Evolutionary conservation across 2,797 vertebrate species (phyloP).

Genomic region (Acanthiza pusilla): DNA sequence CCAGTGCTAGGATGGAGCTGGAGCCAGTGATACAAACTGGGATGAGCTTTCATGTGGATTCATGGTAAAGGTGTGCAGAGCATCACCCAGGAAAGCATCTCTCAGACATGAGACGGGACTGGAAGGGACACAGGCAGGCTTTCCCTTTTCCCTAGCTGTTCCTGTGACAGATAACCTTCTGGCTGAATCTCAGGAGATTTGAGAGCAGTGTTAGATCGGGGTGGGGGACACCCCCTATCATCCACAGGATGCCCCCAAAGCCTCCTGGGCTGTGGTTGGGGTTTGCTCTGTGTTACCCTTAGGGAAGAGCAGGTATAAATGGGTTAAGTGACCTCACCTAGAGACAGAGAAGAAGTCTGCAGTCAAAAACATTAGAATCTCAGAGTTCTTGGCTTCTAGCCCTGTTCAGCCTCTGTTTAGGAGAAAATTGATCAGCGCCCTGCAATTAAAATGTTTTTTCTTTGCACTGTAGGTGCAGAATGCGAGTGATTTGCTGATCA

Average conservation of each 20-base stretch:
- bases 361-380: not conserved
- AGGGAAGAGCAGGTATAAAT: not conserved
- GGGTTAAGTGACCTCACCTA: not conserved
- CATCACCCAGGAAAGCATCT: not conserved
- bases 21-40: not conserved
- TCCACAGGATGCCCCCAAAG: not conserved
- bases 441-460: not conserved
- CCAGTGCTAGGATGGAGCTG: not conserved
- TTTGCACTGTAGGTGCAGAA: slow-evolving; percentile 85
- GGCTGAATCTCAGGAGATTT: not conserved
- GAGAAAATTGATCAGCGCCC: not conserved
- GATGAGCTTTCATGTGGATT: not conserved
- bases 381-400: not conserved
- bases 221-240: no score
- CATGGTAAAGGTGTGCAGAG: not conserved
- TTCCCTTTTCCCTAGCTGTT: not conserved
- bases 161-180: not conserved
- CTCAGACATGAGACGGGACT: not conserved
- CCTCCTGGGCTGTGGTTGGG: fast-evolving
- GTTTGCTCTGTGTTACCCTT: not conserved
- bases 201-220: not conserved
- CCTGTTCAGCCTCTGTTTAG: not conserved
- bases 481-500: slow-evolving; percentile 93
- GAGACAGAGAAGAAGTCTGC: not conserved
- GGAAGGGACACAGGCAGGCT: not conserved